Evolutionary conservation across 2,888 invertebrate species (phyloP).

Genomic region (Metallyticus violacea): DNA sequence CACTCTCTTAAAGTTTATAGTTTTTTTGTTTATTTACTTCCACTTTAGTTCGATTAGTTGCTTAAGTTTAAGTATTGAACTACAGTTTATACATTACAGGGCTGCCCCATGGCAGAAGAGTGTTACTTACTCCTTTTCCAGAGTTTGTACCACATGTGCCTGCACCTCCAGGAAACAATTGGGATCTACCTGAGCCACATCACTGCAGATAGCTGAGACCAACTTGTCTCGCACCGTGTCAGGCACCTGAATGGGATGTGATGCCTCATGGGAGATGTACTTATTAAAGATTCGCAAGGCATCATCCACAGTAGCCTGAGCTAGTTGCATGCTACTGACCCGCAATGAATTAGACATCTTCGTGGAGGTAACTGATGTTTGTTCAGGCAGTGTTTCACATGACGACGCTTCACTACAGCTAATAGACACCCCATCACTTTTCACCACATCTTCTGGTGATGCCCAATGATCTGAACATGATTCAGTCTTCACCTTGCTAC

Average conservation of each 20-base stretch:
- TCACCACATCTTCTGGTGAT: neutral
- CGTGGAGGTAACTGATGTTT: neutral
- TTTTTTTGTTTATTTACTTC: too few species aligned
- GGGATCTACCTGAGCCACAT: conserved; percentile 62
- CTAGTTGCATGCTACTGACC: neutral
- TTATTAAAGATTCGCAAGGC: conserved; percentile 74
- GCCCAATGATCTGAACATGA: neutral
- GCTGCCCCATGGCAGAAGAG: too few species aligned
- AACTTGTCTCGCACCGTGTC: conserved; percentile 58
- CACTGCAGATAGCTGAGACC: conserved; percentile 65
- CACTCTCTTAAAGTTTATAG: too few species aligned
- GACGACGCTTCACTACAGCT: neutral
- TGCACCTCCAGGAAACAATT: conserved; percentile 74
- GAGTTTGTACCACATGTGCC: conserved; percentile 61
- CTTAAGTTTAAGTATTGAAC: too few species aligned
- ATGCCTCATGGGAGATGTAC: conserved; percentile 69
- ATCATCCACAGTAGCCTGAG: conserved; percentile 46
- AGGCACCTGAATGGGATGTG: conserved; percentile 57
- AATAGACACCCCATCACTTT: too few species aligned
- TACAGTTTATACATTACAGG: too few species aligned
- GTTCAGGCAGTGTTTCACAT: neutral
- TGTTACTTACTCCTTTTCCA: conserved; percentile 62
- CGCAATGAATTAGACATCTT: neutral
- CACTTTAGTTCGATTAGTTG: too few species aligned
- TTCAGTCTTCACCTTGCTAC: neutral